Base-by-base conservation (phyloP, 1,140 invertebrate species). In the Sesamia nonagrioides region DNA sequence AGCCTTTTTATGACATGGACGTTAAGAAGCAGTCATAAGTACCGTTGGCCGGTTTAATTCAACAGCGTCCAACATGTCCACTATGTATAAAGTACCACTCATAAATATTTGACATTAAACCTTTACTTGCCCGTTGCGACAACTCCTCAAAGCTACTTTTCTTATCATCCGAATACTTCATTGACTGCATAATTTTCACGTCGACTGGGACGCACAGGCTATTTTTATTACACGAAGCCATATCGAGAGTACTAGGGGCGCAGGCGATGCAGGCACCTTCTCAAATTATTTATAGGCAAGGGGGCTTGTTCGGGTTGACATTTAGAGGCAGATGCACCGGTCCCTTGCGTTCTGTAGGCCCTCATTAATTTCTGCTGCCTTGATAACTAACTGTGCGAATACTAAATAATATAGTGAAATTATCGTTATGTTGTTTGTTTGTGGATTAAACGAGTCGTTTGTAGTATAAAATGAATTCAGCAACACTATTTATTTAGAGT, bases 291-390 rank as follows among this genome's bases (percentile, higher is more conserved):
- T 92, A 92, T 93, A 93, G 89, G 84, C 84, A 82, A 80, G 66
- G 84, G 88, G 74, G 74, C 74, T 77, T 77, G 74, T 89, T 88
- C 84, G 82, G 84, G 84, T 92, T 94, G 93, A 92, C 93, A 94
- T 94, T 94, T 94, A 93, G 89, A 90, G 81, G 89, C 92, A 92
- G 92, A 93, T 93, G 92, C 90, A 92, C 88, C 88, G 84, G 84
- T 86, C 87, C 85, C 87, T 73, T 75, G 80, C 84, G 84, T 82
- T 72, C 71, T 87, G 83, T 82, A 82, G 83, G 85, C 89, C 86
- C 87, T 90, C 89, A 91, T 93, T 91, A 92, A 92, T 93, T 91
- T 89, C 89, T 92, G 86, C 89, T 80, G 84, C 86, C 91, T 86
- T 89, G 77, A 85, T 91, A 90, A 88, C 86, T 86, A 80, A 82